Conservation (phyloP, 2,797 vertebrate species). For the Monodelphis domestica region DNA sequence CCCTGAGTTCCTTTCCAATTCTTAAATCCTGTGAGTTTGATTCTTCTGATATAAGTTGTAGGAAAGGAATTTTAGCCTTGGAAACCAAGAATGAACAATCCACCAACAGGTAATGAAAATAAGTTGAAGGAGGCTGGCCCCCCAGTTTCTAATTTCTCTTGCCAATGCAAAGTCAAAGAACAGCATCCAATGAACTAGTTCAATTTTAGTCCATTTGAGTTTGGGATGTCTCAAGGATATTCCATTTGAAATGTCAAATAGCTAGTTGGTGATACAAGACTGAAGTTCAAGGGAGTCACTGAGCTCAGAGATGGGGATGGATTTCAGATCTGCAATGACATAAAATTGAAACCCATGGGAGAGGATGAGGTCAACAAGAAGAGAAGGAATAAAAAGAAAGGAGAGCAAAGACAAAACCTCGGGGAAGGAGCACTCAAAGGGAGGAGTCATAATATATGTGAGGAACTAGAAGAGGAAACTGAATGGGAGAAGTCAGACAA, state of each 20-base stretch:
- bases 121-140: background rate
- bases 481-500: background rate
- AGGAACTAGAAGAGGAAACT: background rate
- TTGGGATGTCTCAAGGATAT: background rate
- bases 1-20: background rate
- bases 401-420: background rate
- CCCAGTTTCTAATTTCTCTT: background rate
- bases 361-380: background rate
- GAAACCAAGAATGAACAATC: background rate
- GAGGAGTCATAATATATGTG: background rate
- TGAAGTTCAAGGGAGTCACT: background rate
- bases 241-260: background rate
- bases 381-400: background rate
- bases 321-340: background rate
- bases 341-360: background rate
- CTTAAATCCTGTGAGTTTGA: background rate
- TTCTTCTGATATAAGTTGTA: background rate
- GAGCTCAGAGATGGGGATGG: background rate
- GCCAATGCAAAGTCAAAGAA: background rate
- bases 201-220: background rate
- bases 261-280: background rate
- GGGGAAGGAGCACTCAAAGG: background rate
- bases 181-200: background rate
- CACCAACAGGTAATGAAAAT: background rate
- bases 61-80: background rate